Evolutionary conservation across 2,113 vertebrate genomes (phyloP).

Genomic region (Tachycineta bicolor): DNA sequence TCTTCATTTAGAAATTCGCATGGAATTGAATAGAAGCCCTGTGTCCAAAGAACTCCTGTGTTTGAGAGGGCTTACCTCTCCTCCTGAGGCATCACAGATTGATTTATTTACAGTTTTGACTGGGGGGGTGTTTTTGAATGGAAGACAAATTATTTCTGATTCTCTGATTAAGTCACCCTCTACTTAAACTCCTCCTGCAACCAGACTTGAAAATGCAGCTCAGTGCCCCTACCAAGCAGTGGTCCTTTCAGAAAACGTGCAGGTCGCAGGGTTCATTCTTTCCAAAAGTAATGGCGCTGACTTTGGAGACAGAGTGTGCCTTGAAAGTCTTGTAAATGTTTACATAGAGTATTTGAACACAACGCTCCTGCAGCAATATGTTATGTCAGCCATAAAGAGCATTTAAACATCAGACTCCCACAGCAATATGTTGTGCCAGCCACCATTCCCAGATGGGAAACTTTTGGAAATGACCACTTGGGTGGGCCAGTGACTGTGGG

Average conservation of each 20-base stretch:
- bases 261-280: not conserved
- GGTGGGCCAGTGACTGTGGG: not conserved
- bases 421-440: not conserved
- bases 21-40: not conserved
- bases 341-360: not conserved
- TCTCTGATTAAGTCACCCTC: not conserved
- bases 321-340: slow-evolving; percentile 17
- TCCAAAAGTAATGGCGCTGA: not conserved
- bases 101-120: not conserved
- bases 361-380: slow-evolving; percentile 19
- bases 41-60: not conserved
- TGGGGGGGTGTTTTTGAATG: not conserved
- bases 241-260: not conserved
- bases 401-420: not conserved
- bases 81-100: not conserved
- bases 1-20: not conserved
- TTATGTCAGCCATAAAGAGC: not conserved
- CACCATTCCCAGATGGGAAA: not conserved
- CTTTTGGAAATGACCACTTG: not conserved
- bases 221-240: not conserved
- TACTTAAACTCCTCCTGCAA: not conserved
- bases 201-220: not conserved
- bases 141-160: not conserved
- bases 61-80: not conserved
- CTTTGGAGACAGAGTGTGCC: not conserved